Percentiles rank a stretch among this genome's conserved stretches.
Evolutionary conservation across 1,140 invertebrate genomes (phyloP).

Genomic region (Drosophila virilis): DNA sequence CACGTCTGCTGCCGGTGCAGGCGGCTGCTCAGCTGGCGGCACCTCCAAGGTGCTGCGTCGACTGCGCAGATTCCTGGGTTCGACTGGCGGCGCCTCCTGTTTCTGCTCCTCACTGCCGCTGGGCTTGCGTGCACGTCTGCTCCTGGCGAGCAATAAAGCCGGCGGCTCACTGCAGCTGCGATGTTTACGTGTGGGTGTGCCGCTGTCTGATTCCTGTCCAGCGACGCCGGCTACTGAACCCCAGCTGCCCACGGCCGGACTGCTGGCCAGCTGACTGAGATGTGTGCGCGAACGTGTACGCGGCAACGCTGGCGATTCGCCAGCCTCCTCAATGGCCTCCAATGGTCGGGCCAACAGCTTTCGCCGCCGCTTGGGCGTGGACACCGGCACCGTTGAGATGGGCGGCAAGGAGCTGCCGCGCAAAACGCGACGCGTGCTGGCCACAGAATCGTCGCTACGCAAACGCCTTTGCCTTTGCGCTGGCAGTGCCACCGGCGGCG

Average conservation of each 20-base stretch:
- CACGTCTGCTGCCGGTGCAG: not conserved
- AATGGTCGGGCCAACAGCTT: slow-evolving; percentile 22
- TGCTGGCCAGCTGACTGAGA: slow-evolving; percentile 15
- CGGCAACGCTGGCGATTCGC: not conserved
- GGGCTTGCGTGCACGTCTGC: not conserved
- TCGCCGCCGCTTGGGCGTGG: slow-evolving; percentile 44
- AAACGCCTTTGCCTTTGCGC: not conserved
- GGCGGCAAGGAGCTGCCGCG: slow-evolving; percentile 27
- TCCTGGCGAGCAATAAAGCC: too few relatives aligned
- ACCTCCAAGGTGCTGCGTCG: not conserved
- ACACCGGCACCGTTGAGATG: slow-evolving; percentile 4
- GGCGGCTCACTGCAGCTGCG: slow-evolving; percentile 52
- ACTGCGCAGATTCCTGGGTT: slow-evolving; percentile 12
- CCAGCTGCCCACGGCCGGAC: not conserved
- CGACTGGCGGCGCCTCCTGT: not conserved
- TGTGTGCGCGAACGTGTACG: slow-evolving; percentile 61
- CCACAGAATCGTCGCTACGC: slow-evolving; percentile 5
- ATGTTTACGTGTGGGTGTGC: not conserved
- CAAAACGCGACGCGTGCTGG: slow-evolving; percentile 8
- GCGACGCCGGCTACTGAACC: too few relatives aligned
- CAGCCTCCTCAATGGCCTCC: slow-evolving; percentile 62
- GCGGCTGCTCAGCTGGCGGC: not conserved
- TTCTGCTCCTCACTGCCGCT: not conserved
- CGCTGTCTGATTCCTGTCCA: not conserved
- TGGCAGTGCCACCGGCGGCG: not conserved